Conservation (phyloP, 2,797 vertebrate species). For the Siniperca scherzeri region DNA sequence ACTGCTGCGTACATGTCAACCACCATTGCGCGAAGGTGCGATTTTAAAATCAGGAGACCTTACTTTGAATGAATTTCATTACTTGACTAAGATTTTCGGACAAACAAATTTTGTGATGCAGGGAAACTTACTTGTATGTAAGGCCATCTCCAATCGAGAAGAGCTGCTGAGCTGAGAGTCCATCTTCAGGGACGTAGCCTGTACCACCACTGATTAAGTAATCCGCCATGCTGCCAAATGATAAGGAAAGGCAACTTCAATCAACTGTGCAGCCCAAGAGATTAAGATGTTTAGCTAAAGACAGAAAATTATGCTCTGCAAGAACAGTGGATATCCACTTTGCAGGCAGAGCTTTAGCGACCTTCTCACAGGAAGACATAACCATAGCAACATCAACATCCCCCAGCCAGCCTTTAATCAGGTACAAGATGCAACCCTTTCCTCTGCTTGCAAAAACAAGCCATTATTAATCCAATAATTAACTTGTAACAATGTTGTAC, state of each 20-base stretch:
- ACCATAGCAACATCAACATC: conserved; percentile 71
- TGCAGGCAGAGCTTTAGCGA: conserved; percentile 44
- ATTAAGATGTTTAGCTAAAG: neutral
- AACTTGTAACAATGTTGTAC: neutral
- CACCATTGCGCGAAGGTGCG: conserved; percentile 50
- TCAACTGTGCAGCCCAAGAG: conserved; percentile 6
- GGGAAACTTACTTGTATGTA: conserved; percentile 93
- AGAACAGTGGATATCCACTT: conserved; percentile 33
- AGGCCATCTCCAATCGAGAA: conserved; percentile 93
- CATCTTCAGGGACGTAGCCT: conserved; percentile 94
- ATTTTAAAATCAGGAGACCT: conserved; percentile 60
- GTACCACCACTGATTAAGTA: conserved; percentile 96
- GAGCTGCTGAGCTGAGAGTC: conserved; percentile 94
- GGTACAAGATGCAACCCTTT: neutral
- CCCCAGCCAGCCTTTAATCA: neutral
- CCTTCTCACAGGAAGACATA: conserved; percentile 63
- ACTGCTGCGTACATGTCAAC: conserved; percentile 66
- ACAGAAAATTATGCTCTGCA: conserved; percentile 12
- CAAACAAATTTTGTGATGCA: conserved; percentile 30
- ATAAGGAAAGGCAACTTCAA: conserved; percentile 41
- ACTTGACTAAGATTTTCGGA: conserved; percentile 41
- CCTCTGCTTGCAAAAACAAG: neutral
- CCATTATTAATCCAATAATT: neutral
- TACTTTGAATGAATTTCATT: conserved; percentile 49
- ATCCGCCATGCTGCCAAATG: conserved; percentile 91